Base-by-base conservation (phyloP, 1,140 invertebrate species). In the Pseudachorutes palmiensis region DNA sequence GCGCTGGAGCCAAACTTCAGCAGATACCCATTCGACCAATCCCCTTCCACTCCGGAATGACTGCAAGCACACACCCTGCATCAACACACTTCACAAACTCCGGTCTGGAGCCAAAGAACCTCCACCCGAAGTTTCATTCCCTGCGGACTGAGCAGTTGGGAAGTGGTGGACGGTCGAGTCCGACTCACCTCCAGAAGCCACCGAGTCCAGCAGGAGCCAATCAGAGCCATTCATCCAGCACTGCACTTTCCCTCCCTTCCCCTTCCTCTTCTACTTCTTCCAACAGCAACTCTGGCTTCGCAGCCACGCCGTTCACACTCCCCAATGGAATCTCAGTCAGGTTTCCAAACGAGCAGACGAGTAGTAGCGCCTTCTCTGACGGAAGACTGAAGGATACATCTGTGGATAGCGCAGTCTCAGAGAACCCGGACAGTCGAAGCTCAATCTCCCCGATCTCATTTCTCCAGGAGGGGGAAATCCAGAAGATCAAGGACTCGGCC, bases 381-480 rank as follows among this genome's bases (percentile, higher is more conserved):
- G n/a, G n/a, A n/a, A n/a, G n/a, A n/a, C n/a, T n/a, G n/a, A n/a
- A n/a, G n/a, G n/a, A n/a, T n/a, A n/a, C n/a, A n/a, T n/a, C n/a
- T n/a, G n/a, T n/a, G n/a, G n/a, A 64, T 62, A 66, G 66, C n/a
- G 58, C 51, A 16, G 45, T 60, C 65, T 36, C 63, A 65, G 33
- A 55, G 2, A 63, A 36, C 36, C 30, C 61, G 14, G 71, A 73
- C 36, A 65, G 64, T 33, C 62, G 72, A 75, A 81, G 78, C 78
- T 77, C 86, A 78, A 57, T 86, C 85, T 26, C 83, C 85, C 0
- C 86, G 86, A 65, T 77, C 87, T 91, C 90, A 1, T 83, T 87
- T 1, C 81, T 95, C 5, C 80, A 88, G 48, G 91, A 94, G 67
- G 81, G 85, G 62, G 94, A 97, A 79, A 88, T 97, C 49, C 82